phyloP scores from a whole-genome alignment of 2,888 invertebrate genomes.

The Drosophila anomelani region DNA sequence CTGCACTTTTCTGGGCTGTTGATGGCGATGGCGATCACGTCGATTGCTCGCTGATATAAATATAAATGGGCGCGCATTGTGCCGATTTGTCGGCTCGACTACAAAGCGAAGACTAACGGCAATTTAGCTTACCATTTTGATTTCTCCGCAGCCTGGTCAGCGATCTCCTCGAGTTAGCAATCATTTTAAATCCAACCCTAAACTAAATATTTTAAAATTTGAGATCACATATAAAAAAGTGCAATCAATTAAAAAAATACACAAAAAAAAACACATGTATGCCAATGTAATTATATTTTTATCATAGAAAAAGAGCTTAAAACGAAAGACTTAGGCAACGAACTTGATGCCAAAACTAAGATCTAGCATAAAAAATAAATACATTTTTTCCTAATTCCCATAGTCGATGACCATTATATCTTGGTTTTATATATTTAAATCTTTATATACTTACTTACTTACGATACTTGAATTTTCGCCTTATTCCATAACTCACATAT shows the following conservation, averaged over 20 bases:
- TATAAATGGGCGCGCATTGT: constrained; percentile 65
- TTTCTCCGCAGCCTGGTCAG: neutral
- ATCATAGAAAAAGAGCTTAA: neutral
- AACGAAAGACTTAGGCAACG: constrained; percentile 73
- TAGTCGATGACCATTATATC: no score
- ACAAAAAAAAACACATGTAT: no score
- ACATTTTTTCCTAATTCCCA: no score
- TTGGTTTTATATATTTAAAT: no score
- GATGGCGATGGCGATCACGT: constrained; percentile 61
- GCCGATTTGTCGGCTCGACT: constrained; percentile 72
- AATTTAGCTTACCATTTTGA: constrained; percentile 41
- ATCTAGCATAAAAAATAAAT: no score
- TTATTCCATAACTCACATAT: no score
- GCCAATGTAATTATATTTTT: no score
- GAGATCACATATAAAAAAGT: no score
- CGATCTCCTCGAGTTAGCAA: constrained; percentile 10
- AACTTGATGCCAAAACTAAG: constrained; percentile 56
- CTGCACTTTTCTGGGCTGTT: constrained; percentile 31
- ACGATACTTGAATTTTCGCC: no score
- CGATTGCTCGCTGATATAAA: constrained; percentile 71
- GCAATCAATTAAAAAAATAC: no score
- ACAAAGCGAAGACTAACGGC: constrained; percentile 76
- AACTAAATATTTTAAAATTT: no score
- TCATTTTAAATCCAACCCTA: neutral
- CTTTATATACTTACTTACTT: no score